Base-by-base conservation (phyloP, 2,113 vertebrate genomes). In the Seriola dumerili region DNA sequence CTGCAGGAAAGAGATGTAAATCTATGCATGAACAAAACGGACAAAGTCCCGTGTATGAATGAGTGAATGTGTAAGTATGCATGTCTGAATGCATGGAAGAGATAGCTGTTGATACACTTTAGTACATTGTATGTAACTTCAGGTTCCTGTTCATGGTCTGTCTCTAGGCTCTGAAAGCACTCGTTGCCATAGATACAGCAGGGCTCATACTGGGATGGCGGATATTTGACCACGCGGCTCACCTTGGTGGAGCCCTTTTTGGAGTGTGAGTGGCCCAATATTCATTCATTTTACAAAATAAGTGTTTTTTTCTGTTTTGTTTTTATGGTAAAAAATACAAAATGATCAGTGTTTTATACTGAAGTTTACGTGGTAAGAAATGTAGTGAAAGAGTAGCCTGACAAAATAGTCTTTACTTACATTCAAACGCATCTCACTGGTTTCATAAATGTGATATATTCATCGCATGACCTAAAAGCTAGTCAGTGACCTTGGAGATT, bases 211-310 rank as follows among this genome's bases (percentile, higher is more conserved):
- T 99, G 85, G 97, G 98, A 88, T 99, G 98, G 98, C 97, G 93
- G 73, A 93, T 97, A 84, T 98, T 99, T 88, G 98, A 99, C 89
- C 98, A 99, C 25, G 98, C 98, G 16, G 97, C 98, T 89, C 98
- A 99, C 87, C 96, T 99, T 46, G 98, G 98, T 5, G 98, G 98
- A 82, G 97, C 97, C 64, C 94, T 99, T 54, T 99, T 99, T 91
- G 98, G 98, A 94, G 95, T 99, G 97, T 99, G 91, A 97, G 98
- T 95, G n/a, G 8, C 8, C 4, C 5, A 57, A 3, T 44, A 4
- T 16, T 52, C 1, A 71, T 14, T 57, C 8, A 50, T 42, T 76
- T 32, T 44, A 55, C n/a, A 23, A 25, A 55, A 23, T 29, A 17
- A n/a, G 19, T 42, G 40, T 11, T 42, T 42, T 10, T 42, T 11